These are phyloP conservation scores for Zeus faber DNA, from an alignment of 2,113 vertebrate species.

Conservation along the genomic window DNA sequence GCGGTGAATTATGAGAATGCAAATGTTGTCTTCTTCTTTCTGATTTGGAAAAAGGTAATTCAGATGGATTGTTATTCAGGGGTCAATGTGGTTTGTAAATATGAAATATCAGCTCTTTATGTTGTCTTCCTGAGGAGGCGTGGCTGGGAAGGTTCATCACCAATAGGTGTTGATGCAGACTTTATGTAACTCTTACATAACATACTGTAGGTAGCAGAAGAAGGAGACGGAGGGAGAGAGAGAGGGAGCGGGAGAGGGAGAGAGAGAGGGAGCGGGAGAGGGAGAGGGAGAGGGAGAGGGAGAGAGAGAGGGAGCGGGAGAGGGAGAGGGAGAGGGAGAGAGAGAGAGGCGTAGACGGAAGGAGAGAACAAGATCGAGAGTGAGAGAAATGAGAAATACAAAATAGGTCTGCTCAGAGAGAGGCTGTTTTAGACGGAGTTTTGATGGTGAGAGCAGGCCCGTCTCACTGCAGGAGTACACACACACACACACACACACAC, in stretches of 20 bases:
- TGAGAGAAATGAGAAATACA: conserved; percentile 50
- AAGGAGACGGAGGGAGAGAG: too few species aligned
- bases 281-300: not conserved
- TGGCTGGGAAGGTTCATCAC: conserved; percentile 33
- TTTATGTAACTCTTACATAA: conserved; percentile 72
- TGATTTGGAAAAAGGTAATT: conserved; percentile 31
- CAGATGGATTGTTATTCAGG: conserved; percentile 33
- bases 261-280: not conserved
- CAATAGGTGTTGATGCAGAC: conserved; percentile 52
- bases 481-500: conserved; percentile 4
- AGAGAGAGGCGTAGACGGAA: not conserved
- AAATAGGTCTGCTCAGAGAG: not conserved
- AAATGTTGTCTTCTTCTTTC: conserved; percentile 23
- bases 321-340: not conserved
- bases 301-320: not conserved
- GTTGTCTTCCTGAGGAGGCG: conserved; percentile 43
- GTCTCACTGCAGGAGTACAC: conserved; percentile 29
- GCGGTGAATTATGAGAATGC: conserved; percentile 23
- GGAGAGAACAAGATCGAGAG: conserved; percentile 24
- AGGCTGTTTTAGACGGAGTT: not conserved
- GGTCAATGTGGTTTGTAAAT: conserved; percentile 30
- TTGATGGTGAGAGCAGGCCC: not conserved
- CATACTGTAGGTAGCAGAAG: conserved; percentile 61
- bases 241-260: conserved; percentile 17
- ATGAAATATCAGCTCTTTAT: conserved; percentile 28